These are phyloP conservation scores for Poecilobothrus nobilitatus DNA, from an alignment of 2,888 invertebrate species.

Conservation along the genomic window DNA sequence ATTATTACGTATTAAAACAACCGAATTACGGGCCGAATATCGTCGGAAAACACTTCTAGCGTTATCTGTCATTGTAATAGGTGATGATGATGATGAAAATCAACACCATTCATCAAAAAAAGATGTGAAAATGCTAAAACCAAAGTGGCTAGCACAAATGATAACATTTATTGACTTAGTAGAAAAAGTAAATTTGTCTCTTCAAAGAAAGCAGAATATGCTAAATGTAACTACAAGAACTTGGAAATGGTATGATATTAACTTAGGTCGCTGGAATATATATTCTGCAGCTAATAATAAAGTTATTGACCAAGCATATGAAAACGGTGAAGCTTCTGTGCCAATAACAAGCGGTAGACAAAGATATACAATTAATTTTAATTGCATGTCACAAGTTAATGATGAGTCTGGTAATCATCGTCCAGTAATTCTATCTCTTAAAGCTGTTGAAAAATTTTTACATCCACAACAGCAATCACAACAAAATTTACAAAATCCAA, in stretches of 20 bases:
- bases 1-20: background rate
- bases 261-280: constrained; percentile 69
- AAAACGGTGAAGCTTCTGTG: constrained; percentile 58
- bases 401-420: constrained; percentile 76
- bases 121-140: constrained; percentile 41
- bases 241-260: constrained; percentile 80
- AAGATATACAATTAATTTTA: constrained; percentile 68
- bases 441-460: constrained; percentile 32
- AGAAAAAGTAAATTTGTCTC: constrained; percentile 63
- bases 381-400: constrained; percentile 73
- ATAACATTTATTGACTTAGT: constrained; percentile 66
- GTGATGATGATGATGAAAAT: background rate
- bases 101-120: background rate
- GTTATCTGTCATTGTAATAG: background rate
- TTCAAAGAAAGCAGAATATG: constrained; percentile 57
- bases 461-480: constrained; percentile 7
- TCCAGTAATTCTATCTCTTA: constrained; percentile 61
- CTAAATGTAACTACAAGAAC: constrained; percentile 51
- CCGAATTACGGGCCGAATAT: background rate
- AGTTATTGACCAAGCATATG: constrained; percentile 69
- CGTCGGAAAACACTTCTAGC: background rate
- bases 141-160: constrained; percentile 68
- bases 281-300: constrained; percentile 65
- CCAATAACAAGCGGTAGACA: constrained; percentile 65
- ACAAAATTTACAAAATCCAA: background rate